Percentiles rank a stretch among this genome's conserved stretches.
Evolutionary conservation across 2,113 vertebrate species (phyloP).

Genomic region (Holacanthus passer): DNA sequence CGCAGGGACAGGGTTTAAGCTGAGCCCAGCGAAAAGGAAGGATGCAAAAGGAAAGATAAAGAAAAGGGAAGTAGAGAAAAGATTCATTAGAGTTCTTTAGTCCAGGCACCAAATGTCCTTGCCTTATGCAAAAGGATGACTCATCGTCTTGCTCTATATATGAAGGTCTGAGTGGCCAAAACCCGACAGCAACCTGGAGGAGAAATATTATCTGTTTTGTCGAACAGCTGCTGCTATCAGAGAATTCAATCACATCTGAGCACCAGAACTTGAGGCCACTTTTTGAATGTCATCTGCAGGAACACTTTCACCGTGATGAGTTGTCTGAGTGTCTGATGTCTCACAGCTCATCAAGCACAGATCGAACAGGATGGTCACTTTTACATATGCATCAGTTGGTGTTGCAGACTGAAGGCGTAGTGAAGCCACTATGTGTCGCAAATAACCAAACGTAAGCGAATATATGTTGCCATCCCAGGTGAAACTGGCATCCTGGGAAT

Average conservation of each 20-base stretch:
- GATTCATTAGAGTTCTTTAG: constrained; percentile 73
- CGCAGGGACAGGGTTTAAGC: constrained; percentile 71
- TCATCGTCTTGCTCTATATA: constrained; percentile 59
- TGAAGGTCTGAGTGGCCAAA: constrained; percentile 40
- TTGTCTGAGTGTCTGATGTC: not conserved
- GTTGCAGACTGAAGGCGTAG: not conserved
- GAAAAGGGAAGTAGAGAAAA: constrained; percentile 62
- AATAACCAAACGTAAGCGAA: not conserved
- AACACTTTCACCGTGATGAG: not conserved
- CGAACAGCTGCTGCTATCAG: constrained; percentile 3
- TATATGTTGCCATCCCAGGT: not conserved
- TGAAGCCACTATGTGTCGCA: not conserved
- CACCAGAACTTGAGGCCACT: constrained; percentile 14
- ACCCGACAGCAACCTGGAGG: not conserved
- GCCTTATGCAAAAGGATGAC: constrained; percentile 64
- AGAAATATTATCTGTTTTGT: constrained; percentile 11
- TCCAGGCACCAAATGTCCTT: constrained; percentile 61
- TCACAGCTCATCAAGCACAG: constrained; percentile 27
- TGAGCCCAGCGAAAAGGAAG: constrained; percentile 71
- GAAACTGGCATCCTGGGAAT: not conserved
- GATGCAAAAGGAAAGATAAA: constrained; percentile 66
- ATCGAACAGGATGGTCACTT: not conserved
- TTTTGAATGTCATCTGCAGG: constrained; percentile 19
- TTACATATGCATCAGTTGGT: constrained; percentile 16
- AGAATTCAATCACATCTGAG: constrained; percentile 14